A percentile compares a stretch with the other conserved stretches of the same genome.
phyloP scores from a whole-genome alignment of 2,797 vertebrate species.

The Lacerta agilis region DNA sequence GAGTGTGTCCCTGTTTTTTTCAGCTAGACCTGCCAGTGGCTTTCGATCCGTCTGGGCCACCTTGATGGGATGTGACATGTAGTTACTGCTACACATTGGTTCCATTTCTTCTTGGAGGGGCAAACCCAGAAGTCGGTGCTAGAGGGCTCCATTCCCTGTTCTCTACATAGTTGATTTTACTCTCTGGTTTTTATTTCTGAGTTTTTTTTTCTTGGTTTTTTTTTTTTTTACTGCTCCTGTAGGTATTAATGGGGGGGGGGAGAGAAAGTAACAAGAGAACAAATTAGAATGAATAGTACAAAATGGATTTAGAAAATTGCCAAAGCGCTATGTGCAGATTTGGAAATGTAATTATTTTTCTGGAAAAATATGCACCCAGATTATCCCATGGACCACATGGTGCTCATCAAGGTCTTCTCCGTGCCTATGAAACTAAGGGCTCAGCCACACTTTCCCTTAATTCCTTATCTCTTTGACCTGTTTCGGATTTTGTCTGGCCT shows the following conservation, averaged over 20 bases:
- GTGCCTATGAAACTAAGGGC: too few relatives aligned
- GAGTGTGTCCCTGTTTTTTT: too few relatives aligned
- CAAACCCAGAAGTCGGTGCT: too few relatives aligned
- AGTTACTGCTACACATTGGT: too few relatives aligned
- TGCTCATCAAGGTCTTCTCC: not conserved
- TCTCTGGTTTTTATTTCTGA: not conserved
- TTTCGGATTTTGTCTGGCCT: too few relatives aligned
- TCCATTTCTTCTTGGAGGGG: too few relatives aligned
- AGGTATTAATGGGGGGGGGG: not conserved
- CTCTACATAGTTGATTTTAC: conserved; percentile 37
- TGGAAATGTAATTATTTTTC: not conserved
- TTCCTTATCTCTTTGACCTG: too few relatives aligned
- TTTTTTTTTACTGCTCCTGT: conserved; percentile 36
- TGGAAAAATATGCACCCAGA: not conserved
- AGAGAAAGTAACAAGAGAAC: conserved; percentile 9
- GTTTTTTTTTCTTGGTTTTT: conserved; percentile 31
- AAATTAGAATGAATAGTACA: not conserved
- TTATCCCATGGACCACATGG: not conserved
- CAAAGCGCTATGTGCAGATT: not conserved
- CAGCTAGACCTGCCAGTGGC: too few relatives aligned
- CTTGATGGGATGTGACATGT: too few relatives aligned
- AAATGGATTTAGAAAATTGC: not conserved
- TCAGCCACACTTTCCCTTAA: too few relatives aligned
- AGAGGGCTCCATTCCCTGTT: conserved; percentile 3
- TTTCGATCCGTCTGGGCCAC: too few relatives aligned